These are phyloP conservation scores for Tinea semifulvella DNA, from an alignment of 2,888 invertebrate genomes.

Conservation along the genomic window DNA sequence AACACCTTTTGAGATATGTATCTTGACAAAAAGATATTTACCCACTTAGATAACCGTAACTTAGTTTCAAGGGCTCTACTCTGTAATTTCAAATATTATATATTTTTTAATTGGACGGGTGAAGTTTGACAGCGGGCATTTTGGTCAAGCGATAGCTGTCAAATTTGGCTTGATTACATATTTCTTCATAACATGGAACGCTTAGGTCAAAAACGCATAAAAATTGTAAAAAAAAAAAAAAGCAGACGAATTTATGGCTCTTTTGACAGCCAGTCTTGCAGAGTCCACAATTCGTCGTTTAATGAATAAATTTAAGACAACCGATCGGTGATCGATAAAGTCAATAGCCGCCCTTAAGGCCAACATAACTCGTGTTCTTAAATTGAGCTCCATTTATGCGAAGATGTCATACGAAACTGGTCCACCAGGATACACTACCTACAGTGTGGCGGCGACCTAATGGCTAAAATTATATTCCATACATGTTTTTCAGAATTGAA, in stretches of 20 bases:
- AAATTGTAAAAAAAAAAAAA: not conserved
- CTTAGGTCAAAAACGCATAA: not conserved
- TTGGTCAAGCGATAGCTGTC: slow-evolving; percentile 10
- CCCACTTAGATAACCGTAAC: slow-evolving; percentile 7
- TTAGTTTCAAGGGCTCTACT: no score
- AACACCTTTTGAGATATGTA: slow-evolving; percentile 6
- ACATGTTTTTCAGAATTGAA: no score
- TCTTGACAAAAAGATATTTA: not conserved
- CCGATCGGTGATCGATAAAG: not conserved
- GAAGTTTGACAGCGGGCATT: slow-evolving; percentile 11
- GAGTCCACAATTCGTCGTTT: not conserved
- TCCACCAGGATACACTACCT: slow-evolving; percentile 14
- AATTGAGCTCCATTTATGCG: slow-evolving; percentile 13
- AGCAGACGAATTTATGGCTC: not conserved
- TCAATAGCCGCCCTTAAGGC: slow-evolving; percentile 14
- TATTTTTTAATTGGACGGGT: no score
- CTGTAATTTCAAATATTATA: no score
- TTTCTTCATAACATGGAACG: not conserved
- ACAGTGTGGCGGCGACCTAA: slow-evolving; percentile 12
- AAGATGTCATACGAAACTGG: slow-evolving; percentile 13
- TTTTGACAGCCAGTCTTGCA: not conserved
- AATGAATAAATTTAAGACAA: not conserved
- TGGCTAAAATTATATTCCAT: slow-evolving; percentile 13
- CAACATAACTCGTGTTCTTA: slow-evolving; percentile 11
- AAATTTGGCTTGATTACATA: not conserved